Percentiles rank a stretch among this genome's conserved stretches.
phyloP scores from a whole-genome alignment of 2,113 vertebrate species.

The Petroica traversi region DNA sequence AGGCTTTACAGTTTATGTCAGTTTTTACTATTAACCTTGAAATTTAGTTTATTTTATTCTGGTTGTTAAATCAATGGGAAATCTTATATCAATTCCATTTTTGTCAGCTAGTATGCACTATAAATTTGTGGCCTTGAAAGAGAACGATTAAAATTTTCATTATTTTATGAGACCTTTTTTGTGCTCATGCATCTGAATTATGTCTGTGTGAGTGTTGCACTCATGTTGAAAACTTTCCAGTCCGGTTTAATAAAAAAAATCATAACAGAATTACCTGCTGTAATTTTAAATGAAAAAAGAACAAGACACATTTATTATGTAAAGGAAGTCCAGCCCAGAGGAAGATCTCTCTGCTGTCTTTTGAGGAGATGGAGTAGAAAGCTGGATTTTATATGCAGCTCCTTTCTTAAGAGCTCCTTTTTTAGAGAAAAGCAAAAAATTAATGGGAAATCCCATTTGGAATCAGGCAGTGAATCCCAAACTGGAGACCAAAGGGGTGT shows the following conservation, averaged over 20 bases:
- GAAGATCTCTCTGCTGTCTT: not conserved
- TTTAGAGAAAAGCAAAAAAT: not conserved
- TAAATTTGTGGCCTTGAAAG: not conserved
- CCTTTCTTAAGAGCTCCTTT: not conserved
- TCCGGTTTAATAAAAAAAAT: not conserved
- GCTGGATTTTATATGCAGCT: not conserved
- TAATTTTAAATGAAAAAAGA: not conserved
- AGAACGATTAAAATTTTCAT: not conserved
- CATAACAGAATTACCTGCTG: not conserved
- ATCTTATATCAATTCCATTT: not conserved
- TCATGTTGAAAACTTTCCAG: not conserved
- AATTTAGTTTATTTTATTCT: not conserved
- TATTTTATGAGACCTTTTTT: not conserved
- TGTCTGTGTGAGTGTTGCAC: not conserved
- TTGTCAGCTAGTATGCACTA: not conserved
- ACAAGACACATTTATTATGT: not conserved
- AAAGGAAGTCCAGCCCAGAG: not conserved
- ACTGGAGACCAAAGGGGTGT: not conserved
- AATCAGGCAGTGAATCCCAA: too few species aligned
- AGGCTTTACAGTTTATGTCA: not conserved
- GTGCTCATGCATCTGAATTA: not conserved
- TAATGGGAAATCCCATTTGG: not conserved
- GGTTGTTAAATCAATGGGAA: not conserved
- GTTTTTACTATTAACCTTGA: not conserved
- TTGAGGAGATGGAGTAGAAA: not conserved